Base-by-base conservation (phyloP, 2,888 invertebrate species). In the Dexiosoma caninum region DNA sequence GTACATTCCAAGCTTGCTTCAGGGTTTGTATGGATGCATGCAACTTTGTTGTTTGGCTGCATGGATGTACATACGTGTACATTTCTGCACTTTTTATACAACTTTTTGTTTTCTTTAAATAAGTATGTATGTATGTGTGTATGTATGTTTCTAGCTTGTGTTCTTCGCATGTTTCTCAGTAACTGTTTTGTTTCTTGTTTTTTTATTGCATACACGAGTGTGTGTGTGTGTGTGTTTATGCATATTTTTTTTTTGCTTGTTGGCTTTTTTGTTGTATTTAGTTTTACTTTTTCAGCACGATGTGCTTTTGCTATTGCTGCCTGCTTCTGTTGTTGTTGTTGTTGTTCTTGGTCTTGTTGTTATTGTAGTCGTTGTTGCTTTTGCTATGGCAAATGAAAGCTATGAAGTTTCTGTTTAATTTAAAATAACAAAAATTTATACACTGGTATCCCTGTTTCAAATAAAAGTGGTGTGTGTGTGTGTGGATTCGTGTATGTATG, bases 381-480 rank as follows among this genome's bases (percentile, higher is more conserved):
- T 69, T 84, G 83, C 83, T 87, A 88, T 87, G 87, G 86, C 87
- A 87, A 88, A 88, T 85, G 89, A 88, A 88, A 88, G 89, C 88
- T 88, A 88, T 87, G 84, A 77, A 86, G 88, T 86, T 84, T 78
- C 84, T 82, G 81, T 82, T 81, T 77, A 81, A 81, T 81, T 57
- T 77, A 51, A 66, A 80, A 77, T 37, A 62, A 67, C 51, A 57
- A 59, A 44, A 66, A 51, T 59, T 23, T 71, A 51, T 62, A 16
- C 40, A 49, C 32, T 66, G 21, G 53, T 70, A 46, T 75, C 80
- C 44, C 78, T 49, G 57, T 59, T 59, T 46, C 14, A 44, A 35
- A 40, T 55, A 62, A 55, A 35, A 23, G 35, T 32, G 6, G 6
- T 46, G n/a, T 30, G 12, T 67, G 32, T 27, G 8, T 19, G n/a